These are phyloP conservation scores for Salvator merianae DNA, from an alignment of 2,113 vertebrate species.

Conservation along the genomic window DNA sequence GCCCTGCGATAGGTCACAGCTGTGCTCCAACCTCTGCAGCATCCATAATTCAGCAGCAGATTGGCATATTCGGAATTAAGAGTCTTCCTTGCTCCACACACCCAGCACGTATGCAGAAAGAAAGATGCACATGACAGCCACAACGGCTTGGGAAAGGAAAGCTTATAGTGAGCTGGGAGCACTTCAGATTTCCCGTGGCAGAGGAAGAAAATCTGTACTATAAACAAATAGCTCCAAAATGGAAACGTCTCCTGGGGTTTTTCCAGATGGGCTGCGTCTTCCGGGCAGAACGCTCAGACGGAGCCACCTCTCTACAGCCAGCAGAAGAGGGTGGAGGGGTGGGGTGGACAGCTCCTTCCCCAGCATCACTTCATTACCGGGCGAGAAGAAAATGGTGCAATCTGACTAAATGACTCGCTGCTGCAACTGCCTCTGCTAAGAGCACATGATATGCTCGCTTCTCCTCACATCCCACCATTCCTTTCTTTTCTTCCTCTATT, in stretches of 20 bases:
- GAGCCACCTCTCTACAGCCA: conserved; percentile 65
- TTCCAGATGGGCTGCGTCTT: conserved; percentile 70
- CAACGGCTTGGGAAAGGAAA: conserved; percentile 8
- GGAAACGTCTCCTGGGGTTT: conserved; percentile 72
- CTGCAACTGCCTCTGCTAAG: conserved; percentile 47
- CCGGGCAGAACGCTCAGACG: conserved; percentile 65
- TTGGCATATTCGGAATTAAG: conserved; percentile 9
- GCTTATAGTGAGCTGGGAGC: conserved; percentile 23
- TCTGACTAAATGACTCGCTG: conserved; percentile 74
- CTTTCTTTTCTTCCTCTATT: conserved; percentile 7
- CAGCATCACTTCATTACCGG: conserved; percentile 71
- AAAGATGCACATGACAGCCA: neutral
- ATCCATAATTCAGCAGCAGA: conserved; percentile 50
- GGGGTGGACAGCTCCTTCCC: conserved; percentile 47
- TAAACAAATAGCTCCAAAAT: conserved; percentile 59
- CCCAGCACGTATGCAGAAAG: neutral
- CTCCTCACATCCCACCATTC: conserved; percentile 37
- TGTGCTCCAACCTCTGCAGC: conserved; percentile 69
- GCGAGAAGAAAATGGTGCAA: conserved; percentile 84
- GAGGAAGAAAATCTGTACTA: conserved; percentile 54
- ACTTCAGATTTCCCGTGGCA: conserved; percentile 49
- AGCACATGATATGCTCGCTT: conserved; percentile 49
- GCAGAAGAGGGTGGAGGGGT: conserved; percentile 33
- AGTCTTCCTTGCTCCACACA: conserved; percentile 1
- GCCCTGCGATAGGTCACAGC: conserved; percentile 65